Conservation (phyloP, 2,113 vertebrate genomes). For the Onychostoma macrolepis region DNA sequence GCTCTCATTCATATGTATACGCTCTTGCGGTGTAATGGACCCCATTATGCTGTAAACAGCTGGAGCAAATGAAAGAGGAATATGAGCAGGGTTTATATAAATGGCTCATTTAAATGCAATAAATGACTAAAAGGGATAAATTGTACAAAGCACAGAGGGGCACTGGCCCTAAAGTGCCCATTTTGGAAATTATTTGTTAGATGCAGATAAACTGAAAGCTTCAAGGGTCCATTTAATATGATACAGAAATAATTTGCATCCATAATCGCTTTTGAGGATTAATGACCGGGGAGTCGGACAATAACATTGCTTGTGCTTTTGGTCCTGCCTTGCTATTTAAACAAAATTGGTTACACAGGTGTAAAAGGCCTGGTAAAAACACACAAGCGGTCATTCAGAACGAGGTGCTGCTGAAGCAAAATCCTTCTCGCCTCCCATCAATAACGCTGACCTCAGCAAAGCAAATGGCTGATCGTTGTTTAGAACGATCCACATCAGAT, state of each 20-base stretch:
- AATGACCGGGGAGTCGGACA: neutral
- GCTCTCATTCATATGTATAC: conserved; percentile 12
- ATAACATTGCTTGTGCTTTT: neutral
- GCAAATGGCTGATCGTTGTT: neutral
- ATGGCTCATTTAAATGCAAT: conserved; percentile 34
- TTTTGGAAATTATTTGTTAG: conserved; percentile 9
- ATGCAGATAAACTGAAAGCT: neutral
- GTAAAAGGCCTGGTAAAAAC: neutral
- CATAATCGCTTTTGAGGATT: conserved; percentile 3
- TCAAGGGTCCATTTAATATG: neutral
- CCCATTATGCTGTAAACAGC: conserved; percentile 35
- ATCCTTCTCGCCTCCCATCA: neutral
- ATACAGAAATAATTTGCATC: conserved; percentile 23
- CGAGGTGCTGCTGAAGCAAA: neutral
- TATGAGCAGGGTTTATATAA: conserved; percentile 2
- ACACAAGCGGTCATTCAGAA: neutral
- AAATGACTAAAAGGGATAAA: conserved; percentile 31
- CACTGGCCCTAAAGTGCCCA: conserved; percentile 31
- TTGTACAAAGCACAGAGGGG: conserved; percentile 18
- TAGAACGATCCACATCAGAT: neutral
- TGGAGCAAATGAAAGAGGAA: conserved; percentile 18
- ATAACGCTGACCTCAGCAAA: conserved; percentile 31
- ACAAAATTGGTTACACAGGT: neutral
- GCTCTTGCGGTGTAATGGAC: conserved; percentile 19
- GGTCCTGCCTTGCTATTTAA: neutral